Conservation (phyloP, 2,888 invertebrate genomes). For the Ichneumoninae sp. region DNA sequence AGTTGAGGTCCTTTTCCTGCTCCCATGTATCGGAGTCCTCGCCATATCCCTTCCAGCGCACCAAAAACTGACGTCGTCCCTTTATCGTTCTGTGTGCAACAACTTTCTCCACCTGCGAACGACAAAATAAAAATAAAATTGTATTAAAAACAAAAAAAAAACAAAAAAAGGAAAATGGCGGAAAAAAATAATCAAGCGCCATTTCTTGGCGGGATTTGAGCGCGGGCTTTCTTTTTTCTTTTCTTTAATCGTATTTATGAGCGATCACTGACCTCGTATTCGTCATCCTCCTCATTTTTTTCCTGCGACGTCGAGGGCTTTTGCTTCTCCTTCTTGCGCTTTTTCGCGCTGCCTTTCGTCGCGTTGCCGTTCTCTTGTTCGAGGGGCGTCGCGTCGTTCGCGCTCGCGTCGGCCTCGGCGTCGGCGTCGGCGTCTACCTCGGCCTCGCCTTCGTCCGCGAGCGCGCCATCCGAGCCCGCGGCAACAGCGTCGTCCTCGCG, state of each 20-base stretch:
- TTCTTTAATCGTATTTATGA: background rate
- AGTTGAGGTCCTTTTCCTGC: constrained; percentile 89
- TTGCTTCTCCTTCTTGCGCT: constrained; percentile 76
- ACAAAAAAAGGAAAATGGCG: constrained; percentile 4
- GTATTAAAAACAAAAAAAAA: background rate
- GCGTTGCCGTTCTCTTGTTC: constrained; percentile 76
- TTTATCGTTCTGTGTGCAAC: constrained; percentile 89
- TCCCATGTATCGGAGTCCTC: constrained; percentile 91
- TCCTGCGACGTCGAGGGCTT: constrained; percentile 78
- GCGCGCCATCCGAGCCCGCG: constrained; percentile 56
- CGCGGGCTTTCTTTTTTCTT: background rate
- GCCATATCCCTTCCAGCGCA: constrained; percentile 92
- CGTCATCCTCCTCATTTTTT: constrained; percentile 83
- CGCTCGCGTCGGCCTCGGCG: constrained; percentile 75
- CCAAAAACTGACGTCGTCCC: constrained; percentile 89
- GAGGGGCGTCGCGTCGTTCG: constrained; percentile 61
- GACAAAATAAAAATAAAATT: constrained; percentile 15
- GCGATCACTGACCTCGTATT: constrained; percentile 85
- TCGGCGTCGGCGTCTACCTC: constrained; percentile 72
- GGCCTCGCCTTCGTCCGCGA: constrained; percentile 44
- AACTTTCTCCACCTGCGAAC: constrained; percentile 88
- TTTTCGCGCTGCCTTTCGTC: constrained; percentile 71
- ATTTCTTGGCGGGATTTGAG: constrained; percentile 38
- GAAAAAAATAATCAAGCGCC: constrained; percentile 10
- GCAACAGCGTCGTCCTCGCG: constrained; percentile 49